Evolutionary conservation across 30 jellyfish, hydroid and myxozoan species (phyloP), one percentile per base, ranked within the genome.

Genomic region (Haliclystus octoradiatus): DNA sequence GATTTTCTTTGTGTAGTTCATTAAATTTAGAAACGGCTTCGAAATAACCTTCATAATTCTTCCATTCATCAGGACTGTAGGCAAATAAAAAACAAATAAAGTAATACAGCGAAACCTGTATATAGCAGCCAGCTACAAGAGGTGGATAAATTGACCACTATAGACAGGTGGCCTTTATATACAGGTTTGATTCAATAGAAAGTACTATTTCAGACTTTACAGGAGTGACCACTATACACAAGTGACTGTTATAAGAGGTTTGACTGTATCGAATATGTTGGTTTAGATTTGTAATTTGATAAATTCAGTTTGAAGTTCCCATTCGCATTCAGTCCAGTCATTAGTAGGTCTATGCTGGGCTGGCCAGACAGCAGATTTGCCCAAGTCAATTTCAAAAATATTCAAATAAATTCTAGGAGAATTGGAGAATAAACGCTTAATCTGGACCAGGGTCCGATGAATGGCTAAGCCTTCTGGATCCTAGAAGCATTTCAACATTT

Each of bases 11-110:
- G n/a, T 49, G 40, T 19, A 2, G 31, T 26, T 64, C 76, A 2
- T 53, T 50, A 51, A 81, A 61, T 49, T 50, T 40, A 27, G 70
- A 31, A 31, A 77, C 75, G 0, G 98, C 62, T 35, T 76, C 74
- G 2, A 89, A 25, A 53, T 75, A 81, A 15, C 93, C 93, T 14
- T 47, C 65, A 75, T 71, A 75, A 49, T 71, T 67, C 4, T 71
- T 50, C 98, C 98, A 89, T 60, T 89, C 88, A 57, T 89, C 98
- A 0, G 95, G 93, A 65, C 98, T 89, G 34, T 0, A 70, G 34
- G 1, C 70, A 62, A 26, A 30, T n/a, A 24, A 40, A 14, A 61
- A 62, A 29, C 4, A 13, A 29, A 32, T 12, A 2, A 72, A 53
- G 4, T 30, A 15, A 40, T 40, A 40, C 57, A 40, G 19, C 19